A percentile compares a stretch with the other conserved stretches of the same genome.
phyloP scores from a whole-genome alignment of 2,113 vertebrate genomes.

The Ammodytes marinus region DNA sequence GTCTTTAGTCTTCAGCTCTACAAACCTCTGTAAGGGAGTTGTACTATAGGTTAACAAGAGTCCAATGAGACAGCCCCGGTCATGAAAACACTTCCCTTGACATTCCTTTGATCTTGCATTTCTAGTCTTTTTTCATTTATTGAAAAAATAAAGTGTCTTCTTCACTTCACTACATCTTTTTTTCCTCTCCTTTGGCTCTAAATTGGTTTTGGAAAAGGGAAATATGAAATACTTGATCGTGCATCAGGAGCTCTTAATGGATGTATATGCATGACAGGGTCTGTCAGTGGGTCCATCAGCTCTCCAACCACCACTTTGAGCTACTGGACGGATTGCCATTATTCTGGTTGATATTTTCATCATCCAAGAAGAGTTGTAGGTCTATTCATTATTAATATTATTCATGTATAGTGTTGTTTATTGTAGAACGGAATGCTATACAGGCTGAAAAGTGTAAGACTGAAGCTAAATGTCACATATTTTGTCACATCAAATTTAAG shows the following conservation, averaged over 20 bases:
- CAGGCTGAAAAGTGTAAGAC: background rate
- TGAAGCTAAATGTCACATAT: background rate
- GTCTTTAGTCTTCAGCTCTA: background rate
- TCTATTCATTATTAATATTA: background rate
- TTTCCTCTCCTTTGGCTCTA: background rate
- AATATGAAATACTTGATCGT: background rate
- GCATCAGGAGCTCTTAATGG: background rate
- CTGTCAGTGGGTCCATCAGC: background rate
- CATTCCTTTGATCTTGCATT: slow-evolving; percentile 12
- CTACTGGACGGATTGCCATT: background rate
- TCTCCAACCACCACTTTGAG: background rate
- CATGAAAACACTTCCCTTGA: background rate
- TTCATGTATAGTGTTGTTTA: background rate
- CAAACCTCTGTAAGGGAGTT: background rate
- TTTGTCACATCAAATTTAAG: background rate
- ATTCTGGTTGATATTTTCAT: background rate
- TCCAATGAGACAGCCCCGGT: background rate
- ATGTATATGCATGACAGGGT: background rate
- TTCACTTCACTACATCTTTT: background rate
- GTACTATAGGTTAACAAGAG: background rate
- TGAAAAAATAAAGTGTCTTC: background rate
- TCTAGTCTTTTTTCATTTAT: background rate
- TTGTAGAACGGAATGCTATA: background rate
- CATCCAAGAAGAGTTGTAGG: background rate
- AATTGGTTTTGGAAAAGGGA: background rate